Conservation (phyloP, 1,140 invertebrate species). For the Drosophila busckii region DNA sequence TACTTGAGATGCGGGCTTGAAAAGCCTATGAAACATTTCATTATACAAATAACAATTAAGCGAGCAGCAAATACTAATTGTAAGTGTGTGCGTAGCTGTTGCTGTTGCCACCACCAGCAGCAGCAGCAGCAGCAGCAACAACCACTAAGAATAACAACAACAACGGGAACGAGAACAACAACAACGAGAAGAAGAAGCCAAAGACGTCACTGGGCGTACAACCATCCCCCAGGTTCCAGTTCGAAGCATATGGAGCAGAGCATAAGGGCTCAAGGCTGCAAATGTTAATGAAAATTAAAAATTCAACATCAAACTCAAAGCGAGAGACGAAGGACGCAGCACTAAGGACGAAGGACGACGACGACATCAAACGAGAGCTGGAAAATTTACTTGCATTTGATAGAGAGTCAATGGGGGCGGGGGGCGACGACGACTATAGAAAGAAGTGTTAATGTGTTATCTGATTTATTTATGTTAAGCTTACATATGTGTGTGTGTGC, state of each 20-base stretch:
- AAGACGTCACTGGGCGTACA: background rate
- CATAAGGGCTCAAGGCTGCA: slow-evolving; percentile 48
- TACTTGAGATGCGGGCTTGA: slow-evolving; percentile 58
- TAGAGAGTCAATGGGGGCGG: background rate
- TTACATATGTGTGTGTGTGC: slow-evolving; percentile 16
- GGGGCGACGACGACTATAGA: slow-evolving; percentile 4
- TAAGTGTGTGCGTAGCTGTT: slow-evolving; percentile 33
- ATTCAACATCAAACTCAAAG: slow-evolving; percentile 75
- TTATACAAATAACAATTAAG: slow-evolving; percentile 76
- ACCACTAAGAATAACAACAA: slow-evolving; percentile 17
- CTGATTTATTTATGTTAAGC: slow-evolving; percentile 70
- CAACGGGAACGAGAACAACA: slow-evolving; percentile 11
- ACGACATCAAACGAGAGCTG: slow-evolving; percentile 40
- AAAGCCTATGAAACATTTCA: slow-evolving; percentile 69
- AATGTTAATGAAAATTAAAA: slow-evolving; percentile 77
- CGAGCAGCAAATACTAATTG: slow-evolving; percentile 65
- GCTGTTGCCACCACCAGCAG: slow-evolving; percentile 26
- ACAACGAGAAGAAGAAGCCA: slow-evolving; percentile 5
- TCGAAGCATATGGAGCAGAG: slow-evolving; percentile 2
- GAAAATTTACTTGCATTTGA: slow-evolving; percentile 12
- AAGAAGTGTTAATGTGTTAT: slow-evolving; percentile 74
- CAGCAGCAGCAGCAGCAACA: background rate
- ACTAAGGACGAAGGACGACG: slow-evolving; percentile 1
- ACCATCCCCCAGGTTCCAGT: background rate
- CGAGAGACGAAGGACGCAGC: slow-evolving; percentile 40